phyloP scores from a whole-genome alignment of 1,140 invertebrate genomes.

The Drosophila biarmipes region DNA sequence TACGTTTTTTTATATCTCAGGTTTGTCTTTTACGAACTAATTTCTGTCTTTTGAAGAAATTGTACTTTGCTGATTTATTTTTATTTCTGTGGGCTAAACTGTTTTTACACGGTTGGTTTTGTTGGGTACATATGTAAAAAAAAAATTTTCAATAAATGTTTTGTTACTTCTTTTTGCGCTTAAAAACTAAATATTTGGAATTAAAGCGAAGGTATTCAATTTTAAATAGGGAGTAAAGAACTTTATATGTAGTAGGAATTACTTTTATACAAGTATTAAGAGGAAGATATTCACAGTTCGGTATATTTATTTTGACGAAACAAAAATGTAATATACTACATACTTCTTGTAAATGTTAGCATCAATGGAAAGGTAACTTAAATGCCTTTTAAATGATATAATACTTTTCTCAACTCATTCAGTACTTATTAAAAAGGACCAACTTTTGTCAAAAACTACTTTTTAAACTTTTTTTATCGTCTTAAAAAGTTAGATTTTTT shows the following conservation, averaged over 20 bases:
- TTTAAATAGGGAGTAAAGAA: slow-evolving; percentile 32
- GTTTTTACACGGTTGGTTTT: slow-evolving; percentile 12
- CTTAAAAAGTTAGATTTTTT: too few species aligned
- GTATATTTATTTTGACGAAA: too few species aligned
- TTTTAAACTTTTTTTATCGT: too few species aligned
- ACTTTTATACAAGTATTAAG: slow-evolving; percentile 40
- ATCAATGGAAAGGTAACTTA: too few species aligned
- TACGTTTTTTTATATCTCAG: slow-evolving; percentile 61
- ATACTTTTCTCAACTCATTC: too few species aligned
- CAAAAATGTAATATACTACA: too few species aligned
- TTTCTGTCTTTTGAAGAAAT: slow-evolving; percentile 56
- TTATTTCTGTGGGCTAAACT: slow-evolving; percentile 27
- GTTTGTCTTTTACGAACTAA: slow-evolving; percentile 52
- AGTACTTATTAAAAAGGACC: too few species aligned
- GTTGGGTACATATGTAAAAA: slow-evolving; percentile 18
- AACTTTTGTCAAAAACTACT: too few species aligned
- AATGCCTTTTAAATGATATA: too few species aligned
- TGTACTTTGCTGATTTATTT: slow-evolving; percentile 64
- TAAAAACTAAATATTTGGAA: slow-evolving; percentile 79
- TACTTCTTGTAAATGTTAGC: too few species aligned
- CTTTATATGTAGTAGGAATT: slow-evolving; percentile 51
- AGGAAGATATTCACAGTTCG: too few species aligned
- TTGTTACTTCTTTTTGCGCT: slow-evolving; percentile 37
- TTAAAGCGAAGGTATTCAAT: slow-evolving; percentile 74
- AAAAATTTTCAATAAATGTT: slow-evolving; percentile 52